Evolutionary conservation across 2,888 invertebrate genomes (phyloP).

Genomic region (Mamestra brassicae): DNA sequence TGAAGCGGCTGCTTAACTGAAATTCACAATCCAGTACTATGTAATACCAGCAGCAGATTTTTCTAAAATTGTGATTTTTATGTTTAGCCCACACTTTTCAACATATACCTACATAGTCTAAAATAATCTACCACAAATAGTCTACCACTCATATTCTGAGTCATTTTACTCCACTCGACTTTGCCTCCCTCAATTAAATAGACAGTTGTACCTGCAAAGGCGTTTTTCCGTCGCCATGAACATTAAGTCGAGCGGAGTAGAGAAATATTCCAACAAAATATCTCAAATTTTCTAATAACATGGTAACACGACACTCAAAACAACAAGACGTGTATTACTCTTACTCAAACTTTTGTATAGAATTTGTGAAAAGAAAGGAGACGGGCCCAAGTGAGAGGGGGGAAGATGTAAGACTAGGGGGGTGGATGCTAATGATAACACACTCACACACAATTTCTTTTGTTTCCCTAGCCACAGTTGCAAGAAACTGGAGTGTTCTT

Average conservation of each 20-base stretch:
- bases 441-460: slow-evolving; percentile 78
- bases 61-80: no score
- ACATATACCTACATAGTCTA: no score
- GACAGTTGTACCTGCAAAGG: no score
- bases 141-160: no score
- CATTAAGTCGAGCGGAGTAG: not conserved
- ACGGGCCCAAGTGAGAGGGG: slow-evolving; percentile 54
- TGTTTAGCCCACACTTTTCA: no score
- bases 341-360: slow-evolving; percentile 90
- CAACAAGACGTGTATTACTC: slow-evolving; percentile 89
- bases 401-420: slow-evolving; percentile 28
- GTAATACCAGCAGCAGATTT: no score
- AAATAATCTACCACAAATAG: no score
- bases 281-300: slow-evolving; percentile 11
- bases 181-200: no score
- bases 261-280: not conserved
- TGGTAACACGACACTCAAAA: slow-evolving; percentile 74
- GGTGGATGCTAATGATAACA: slow-evolving; percentile 79
- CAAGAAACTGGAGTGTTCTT: slow-evolving; percentile 66
- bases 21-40: no score
- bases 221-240: not conserved
- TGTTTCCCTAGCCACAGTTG: slow-evolving; percentile 70
- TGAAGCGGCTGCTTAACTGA: no score
- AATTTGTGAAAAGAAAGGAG: slow-evolving; percentile 83
- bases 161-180: no score